These are phyloP conservation scores for Nasonia longicornis DNA, from an alignment of 1,140 invertebrate species.

Conservation along the genomic window DNA sequence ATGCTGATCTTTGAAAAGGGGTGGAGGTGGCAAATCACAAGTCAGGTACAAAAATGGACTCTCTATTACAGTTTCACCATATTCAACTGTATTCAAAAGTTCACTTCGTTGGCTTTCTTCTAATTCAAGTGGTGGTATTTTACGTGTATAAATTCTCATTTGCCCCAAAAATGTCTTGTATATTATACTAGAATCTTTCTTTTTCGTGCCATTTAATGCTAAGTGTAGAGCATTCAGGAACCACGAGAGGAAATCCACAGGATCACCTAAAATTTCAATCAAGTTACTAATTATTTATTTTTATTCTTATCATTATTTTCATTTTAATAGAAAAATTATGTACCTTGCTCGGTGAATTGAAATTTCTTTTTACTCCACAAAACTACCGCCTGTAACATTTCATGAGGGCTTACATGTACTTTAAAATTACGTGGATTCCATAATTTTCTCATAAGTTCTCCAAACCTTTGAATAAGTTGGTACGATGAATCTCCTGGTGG, in stretches of 20 bases:
- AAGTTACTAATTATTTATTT: too few relatives aligned
- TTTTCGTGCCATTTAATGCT: slow-evolving; percentile 89
- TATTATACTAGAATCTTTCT: slow-evolving; percentile 89
- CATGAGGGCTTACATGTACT: slow-evolving; percentile 99
- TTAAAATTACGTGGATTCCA: slow-evolving; percentile 99
- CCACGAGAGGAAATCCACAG: slow-evolving; percentile 97
- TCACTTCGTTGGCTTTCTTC: slow-evolving; percentile 89
- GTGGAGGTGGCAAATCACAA: slow-evolving; percentile 95
- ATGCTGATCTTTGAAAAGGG: slow-evolving; percentile 96
- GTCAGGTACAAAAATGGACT: slow-evolving; percentile 96
- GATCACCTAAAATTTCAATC: slow-evolving; percentile 80
- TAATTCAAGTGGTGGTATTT: slow-evolving; percentile 93
- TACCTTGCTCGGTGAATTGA: slow-evolving; percentile 98
- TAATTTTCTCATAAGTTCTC: slow-evolving; percentile 96
- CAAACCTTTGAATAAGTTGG: slow-evolving; percentile 95
- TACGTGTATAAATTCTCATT: slow-evolving; percentile 95
- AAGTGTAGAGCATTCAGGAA: slow-evolving; percentile 94
- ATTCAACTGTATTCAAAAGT: slow-evolving; percentile 86
- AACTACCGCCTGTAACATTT: slow-evolving; percentile 99
- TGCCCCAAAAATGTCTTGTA: slow-evolving; percentile 95
- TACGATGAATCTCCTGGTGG: slow-evolving; percentile 93
- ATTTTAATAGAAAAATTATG: slow-evolving; percentile 10
- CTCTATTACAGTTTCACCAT: slow-evolving; percentile 87
- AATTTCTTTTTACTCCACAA: slow-evolving; percentile 98
- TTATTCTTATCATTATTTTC: too few relatives aligned